These are phyloP conservation scores for Trimorus sp. DNA, from an alignment of 2,888 invertebrate species.

Conservation along the genomic window DNA sequence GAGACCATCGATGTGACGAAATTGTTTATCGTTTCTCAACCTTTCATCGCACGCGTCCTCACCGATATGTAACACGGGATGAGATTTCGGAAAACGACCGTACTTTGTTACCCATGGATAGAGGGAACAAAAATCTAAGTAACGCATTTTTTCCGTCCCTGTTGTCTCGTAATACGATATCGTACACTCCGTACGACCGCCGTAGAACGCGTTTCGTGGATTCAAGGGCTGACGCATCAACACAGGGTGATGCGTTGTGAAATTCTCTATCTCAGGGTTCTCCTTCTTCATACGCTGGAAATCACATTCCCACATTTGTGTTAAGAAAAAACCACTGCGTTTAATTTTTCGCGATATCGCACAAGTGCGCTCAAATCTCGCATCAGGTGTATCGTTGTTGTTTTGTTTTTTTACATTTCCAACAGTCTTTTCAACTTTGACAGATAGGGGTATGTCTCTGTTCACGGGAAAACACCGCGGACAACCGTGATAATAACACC, in stretches of 20 bases:
- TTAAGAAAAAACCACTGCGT: neutral
- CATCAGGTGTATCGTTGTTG: too few species aligned
- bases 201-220: constrained; percentile 36
- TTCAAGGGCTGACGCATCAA: constrained; percentile 5
- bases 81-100: constrained; percentile 70
- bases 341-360: constrained; percentile 5
- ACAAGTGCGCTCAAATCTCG: constrained; percentile 9
- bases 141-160: constrained; percentile 30
- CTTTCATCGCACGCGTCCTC: constrained; percentile 18
- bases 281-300: neutral
- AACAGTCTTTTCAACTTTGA: too few species aligned
- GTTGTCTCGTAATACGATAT: constrained; percentile 4
- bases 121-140: constrained; percentile 30
- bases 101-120: constrained; percentile 70
- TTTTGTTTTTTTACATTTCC: too few species aligned
- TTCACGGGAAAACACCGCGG: constrained; percentile 1
- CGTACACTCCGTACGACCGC: too few species aligned
- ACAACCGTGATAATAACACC: constrained; percentile 38
- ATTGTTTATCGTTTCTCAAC: constrained; percentile 2
- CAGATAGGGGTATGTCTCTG: constrained; percentile 11
- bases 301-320: constrained; percentile 35
- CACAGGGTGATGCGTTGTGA: neutral
- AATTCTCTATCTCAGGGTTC: neutral
- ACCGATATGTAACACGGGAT: constrained; percentile 69
- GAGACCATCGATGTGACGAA: neutral